Conservation (phyloP, 1,140 invertebrate genomes). For the Alviniconcha marisindica region DNA sequence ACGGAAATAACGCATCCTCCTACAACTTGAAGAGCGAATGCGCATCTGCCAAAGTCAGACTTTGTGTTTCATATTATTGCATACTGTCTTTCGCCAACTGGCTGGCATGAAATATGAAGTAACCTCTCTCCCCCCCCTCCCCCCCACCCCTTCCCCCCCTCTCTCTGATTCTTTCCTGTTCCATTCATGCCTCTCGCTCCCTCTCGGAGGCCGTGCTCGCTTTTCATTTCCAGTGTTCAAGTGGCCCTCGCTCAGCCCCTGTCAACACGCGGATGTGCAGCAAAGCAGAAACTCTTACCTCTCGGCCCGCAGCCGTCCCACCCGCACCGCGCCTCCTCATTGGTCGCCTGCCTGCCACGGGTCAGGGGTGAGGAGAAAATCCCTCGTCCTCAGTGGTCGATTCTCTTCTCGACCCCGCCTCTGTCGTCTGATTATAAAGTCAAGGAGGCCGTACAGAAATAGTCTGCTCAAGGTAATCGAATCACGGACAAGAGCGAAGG, state of each 20-base stretch:
- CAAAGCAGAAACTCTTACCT: conserved; percentile 22
- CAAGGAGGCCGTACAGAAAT: background rate
- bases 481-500: background rate
- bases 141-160: no score
- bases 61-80: no score
- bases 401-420: background rate
- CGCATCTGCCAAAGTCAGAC: no score
- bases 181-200: background rate
- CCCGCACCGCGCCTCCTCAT: background rate
- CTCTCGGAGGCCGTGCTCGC: background rate
- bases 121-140: background rate
- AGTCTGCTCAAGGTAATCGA: background rate
- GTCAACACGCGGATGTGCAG: conserved; percentile 3
- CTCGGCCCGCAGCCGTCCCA: background rate
- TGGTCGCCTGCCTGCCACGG: conserved; percentile 26
- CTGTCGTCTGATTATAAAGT: conserved; percentile 30
- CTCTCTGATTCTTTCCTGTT: background rate
- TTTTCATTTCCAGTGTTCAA: conserved; percentile 36
- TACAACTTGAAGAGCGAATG: no score
- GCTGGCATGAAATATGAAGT: no score
- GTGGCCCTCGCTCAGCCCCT: conserved; percentile 25
- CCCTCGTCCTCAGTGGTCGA: conserved; percentile 1
- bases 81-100: no score
- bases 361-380: conserved; percentile 1
- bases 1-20: no score